A percentile compares a stretch with the other conserved stretches of the same genome.
phyloP scores from a whole-genome alignment of 2,888 invertebrate genomes.

The Ditula angustiorana region DNA sequence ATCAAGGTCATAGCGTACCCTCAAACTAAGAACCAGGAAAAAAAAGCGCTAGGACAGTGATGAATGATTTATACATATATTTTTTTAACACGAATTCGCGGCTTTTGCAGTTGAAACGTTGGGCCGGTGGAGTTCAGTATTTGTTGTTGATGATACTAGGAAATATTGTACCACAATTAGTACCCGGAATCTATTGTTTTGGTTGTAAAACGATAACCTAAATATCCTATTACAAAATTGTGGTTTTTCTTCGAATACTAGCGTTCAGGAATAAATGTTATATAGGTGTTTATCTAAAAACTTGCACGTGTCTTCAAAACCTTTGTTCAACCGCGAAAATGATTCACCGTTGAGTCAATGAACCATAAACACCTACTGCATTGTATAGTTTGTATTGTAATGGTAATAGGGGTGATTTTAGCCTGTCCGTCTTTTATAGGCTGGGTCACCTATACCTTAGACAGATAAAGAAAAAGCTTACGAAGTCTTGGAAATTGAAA shows the following conservation, averaged over 20 bases:
- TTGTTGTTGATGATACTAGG: neutral
- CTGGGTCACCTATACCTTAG: conserved; percentile 14
- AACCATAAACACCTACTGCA: conserved; percentile 45
- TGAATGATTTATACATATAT: too few relatives aligned
- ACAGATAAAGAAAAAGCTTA: conserved; percentile 17
- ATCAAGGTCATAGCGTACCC: too few relatives aligned
- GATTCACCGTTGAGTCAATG: conserved; percentile 50
- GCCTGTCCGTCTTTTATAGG: conserved; percentile 11
- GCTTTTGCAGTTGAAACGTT: too few relatives aligned
- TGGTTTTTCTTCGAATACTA: conserved; percentile 20
- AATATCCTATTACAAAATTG: conserved; percentile 21
- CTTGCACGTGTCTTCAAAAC: conserved; percentile 47
- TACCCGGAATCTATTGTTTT: conserved; percentile 8
- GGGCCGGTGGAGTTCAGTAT: too few relatives aligned
- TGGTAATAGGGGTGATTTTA: conserved; percentile 18
- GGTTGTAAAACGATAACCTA: conserved; percentile 18
- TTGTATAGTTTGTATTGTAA: conserved; percentile 9
- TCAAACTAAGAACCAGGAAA: too few relatives aligned
- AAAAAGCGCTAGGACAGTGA: too few relatives aligned
- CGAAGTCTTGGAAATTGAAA: conserved; percentile 15
- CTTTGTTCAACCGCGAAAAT: conserved; percentile 49
- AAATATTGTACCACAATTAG: conserved; percentile 2
- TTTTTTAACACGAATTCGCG: too few relatives aligned
- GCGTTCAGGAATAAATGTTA: conserved; percentile 36
- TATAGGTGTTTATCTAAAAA: conserved; percentile 50